Evolutionary conservation across 2,797 vertebrate species (phyloP).

Genomic region (Melanotaenia nigrans): DNA sequence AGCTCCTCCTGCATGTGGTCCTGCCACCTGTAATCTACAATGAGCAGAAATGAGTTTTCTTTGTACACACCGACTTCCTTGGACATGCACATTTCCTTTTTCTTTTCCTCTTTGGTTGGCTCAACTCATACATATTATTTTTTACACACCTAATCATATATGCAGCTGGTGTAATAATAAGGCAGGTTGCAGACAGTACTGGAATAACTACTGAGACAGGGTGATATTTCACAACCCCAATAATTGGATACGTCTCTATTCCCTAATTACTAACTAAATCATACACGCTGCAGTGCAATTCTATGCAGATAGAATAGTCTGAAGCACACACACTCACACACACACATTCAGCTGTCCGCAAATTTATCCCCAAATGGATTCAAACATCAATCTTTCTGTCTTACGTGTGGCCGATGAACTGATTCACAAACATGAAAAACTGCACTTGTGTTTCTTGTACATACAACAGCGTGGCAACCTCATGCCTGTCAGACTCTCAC

Average conservation of each 20-base stretch:
- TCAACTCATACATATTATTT: not conserved
- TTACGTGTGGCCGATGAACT: not conserved
- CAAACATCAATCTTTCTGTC: not conserved
- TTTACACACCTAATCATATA: slow-evolving; percentile 61
- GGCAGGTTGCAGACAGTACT: slow-evolving; percentile 63
- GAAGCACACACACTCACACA: slow-evolving; percentile 20
- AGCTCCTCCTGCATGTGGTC: slow-evolving; percentile 59
- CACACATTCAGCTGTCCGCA: slow-evolving; percentile 3
- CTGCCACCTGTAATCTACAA: slow-evolving; percentile 71
- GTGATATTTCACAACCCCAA: slow-evolving; percentile 76
- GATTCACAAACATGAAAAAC: not conserved
- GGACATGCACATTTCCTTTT: slow-evolving; percentile 13
- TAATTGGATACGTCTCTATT: slow-evolving; percentile 80
- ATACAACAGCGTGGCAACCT: not conserved
- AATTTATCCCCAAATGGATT: slow-evolving; percentile 25
- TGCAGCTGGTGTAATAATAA: slow-evolving; percentile 68
- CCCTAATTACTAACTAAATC: slow-evolving; percentile 83
- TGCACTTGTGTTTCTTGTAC: not conserved
- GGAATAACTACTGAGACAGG: slow-evolving; percentile 69
- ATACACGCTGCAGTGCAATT: slow-evolving; percentile 50
- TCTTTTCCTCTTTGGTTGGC: not conserved
- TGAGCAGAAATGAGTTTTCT: slow-evolving; percentile 67
- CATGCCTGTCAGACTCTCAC: not conserved
- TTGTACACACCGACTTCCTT: slow-evolving; percentile 36
- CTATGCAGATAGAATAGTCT: slow-evolving; percentile 48